Evolutionary conservation across 2,797 vertebrate species (phyloP), one percentile per base, ranked within the genome.

Genomic region (Acanthurus lineatus): DNA sequence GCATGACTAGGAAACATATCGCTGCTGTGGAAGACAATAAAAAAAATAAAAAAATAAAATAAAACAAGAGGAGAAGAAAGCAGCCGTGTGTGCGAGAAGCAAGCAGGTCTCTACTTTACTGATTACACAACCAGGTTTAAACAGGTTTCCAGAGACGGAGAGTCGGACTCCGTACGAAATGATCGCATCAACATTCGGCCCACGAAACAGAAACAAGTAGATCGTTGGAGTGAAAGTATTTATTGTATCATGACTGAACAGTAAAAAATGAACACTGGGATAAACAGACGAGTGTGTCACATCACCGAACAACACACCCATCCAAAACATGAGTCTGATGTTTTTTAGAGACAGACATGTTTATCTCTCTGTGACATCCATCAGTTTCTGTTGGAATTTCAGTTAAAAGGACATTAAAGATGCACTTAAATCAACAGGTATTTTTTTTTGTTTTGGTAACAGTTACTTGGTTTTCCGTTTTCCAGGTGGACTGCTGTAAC

Each of bases 1-100:
- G 84, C 83, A 86, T 80, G 88, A 84, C 76, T 59, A 40, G 78
- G 67, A 75, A 82, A 70, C 73, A 63, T 49, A 74, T 17, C 53
- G 19, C 73, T 64, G 74, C 86, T 73, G 76, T 61, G 57, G 28
- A 3, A 15, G 42, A 57, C 32, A 57, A 12, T 28, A 45, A 40
- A 10, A 1, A 17, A 73, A 25, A 60, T 66, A 28, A 51, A 35
- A 17, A 35, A 38, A 8, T 4, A 38, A 38, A 38, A 38, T 38
- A 38, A 38, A 51, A 83, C 25, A 76, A 42, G 44, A 69, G 20
- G 52, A 80, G 56, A 35, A 72, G 52, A 32, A 52, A 0, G 15
- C 52, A 63, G 40, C 22, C 64, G 64, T 8, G 8, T 69, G 40
- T 73, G 56, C n/a, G 4, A 12, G 48, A 72, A 53, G 22, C 67